Evolutionary conservation across 2,888 invertebrate species (phyloP).

Genomic region (Elegia similella): DNA sequence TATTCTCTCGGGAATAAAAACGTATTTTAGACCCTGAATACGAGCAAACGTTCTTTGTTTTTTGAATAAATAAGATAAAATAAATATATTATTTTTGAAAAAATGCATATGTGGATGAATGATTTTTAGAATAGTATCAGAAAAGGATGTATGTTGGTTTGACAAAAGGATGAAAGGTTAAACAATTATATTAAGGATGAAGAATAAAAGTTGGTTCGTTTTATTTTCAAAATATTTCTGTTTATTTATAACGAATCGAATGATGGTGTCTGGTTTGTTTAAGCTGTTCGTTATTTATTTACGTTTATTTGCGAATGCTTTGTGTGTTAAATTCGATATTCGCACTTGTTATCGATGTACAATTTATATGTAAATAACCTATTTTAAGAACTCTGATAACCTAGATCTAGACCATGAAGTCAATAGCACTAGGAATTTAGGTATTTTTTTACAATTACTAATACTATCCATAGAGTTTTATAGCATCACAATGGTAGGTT

Average conservation of each 20-base stretch:
- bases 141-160: no score
- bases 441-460: not conserved
- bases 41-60: no score
- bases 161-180: no score
- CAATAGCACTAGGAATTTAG: not conserved
- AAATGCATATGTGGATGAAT: no score
- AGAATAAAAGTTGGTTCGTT: no score
- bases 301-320: constrained; percentile 29
- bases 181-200: no score
- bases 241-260: constrained; percentile 2
- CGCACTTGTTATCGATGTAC: constrained; percentile 22
- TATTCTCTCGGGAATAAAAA: no score
- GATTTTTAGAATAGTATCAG: no score
- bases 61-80: no score
- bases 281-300: constrained; percentile 17
- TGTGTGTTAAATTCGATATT: constrained; percentile 27
- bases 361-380: constrained; percentile 6
- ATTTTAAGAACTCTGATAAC: constrained; percentile 5
- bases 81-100: no score
- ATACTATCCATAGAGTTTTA: not conserved
- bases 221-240: not conserved
- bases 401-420: not conserved
- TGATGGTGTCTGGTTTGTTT: constrained; percentile 10
- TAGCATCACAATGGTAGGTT: not conserved
- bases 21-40: no score